Conservation (phyloP, 2,888 invertebrate genomes). For the Hipparchia sbordonii region DNA sequence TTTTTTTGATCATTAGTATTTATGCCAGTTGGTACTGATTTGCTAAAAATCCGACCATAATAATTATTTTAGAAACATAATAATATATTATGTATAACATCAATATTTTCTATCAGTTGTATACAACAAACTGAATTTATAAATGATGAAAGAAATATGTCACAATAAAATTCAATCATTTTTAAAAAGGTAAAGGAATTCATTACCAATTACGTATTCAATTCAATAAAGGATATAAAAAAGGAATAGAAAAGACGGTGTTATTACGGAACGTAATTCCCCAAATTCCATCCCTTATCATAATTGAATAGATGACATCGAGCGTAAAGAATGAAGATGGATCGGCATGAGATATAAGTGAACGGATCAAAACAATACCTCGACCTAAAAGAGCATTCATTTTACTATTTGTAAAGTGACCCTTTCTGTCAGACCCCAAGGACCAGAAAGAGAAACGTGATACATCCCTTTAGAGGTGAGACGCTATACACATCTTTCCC, state of each 20-base stretch:
- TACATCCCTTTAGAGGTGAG: neutral
- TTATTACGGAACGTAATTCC: slow-evolving; percentile 35
- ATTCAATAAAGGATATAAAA: slow-evolving; percentile 27
- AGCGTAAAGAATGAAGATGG: slow-evolving; percentile 47
- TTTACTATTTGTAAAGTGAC: slow-evolving; percentile 57
- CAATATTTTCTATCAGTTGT: too few relatives aligned
- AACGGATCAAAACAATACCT: slow-evolving; percentile 51
- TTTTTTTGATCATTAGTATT: too few relatives aligned
- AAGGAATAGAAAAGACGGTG: slow-evolving; percentile 24
- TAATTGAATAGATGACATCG: slow-evolving; percentile 45
- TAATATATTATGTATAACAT: too few relatives aligned
- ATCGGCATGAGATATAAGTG: slow-evolving; percentile 39
- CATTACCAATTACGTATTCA: slow-evolving; percentile 26
- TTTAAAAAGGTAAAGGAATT: slow-evolving; percentile 13
- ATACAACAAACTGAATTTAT: neutral
- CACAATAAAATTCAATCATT: neutral
- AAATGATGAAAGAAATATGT: neutral
- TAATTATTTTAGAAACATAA: too few relatives aligned
- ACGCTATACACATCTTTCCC: neutral
- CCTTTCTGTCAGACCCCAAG: slow-evolving; percentile 48
- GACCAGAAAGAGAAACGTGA: slow-evolving; percentile 40
- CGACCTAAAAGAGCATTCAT: slow-evolving; percentile 43
- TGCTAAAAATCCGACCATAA: too few relatives aligned
- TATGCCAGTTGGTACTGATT: too few relatives aligned
- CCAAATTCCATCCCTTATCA: slow-evolving; percentile 42